Percentiles rank a stretch among this genome's conserved stretches.
These are phyloP conservation scores for Montipora cactus DNA, from an alignment of 64 coral and sea anemone genomes.

Conservation along the genomic window DNA sequence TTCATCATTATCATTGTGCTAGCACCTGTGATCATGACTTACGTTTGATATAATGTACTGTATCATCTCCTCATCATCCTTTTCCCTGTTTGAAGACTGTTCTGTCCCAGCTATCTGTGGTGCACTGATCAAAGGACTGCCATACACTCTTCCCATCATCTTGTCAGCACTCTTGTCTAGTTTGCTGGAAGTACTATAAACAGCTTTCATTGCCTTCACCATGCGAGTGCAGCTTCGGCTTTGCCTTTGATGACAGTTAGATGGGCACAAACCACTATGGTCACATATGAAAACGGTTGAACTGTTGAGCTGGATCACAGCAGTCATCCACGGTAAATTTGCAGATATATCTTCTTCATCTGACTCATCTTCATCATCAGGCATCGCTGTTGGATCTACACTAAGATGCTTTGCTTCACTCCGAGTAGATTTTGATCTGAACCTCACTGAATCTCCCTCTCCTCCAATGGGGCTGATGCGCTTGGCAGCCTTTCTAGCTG, in stretches of 20 bases:
- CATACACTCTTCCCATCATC: not conserved
- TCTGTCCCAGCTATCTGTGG: constrained; percentile 8
- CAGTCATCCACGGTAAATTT: constrained; percentile 89
- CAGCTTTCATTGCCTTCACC: constrained; percentile 70
- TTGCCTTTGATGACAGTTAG: constrained; percentile 89
- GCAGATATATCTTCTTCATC: constrained; percentile 87
- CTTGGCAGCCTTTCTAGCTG: constrained; percentile 12
- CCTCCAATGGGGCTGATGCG: constrained; percentile 7
- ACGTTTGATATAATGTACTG: constrained; percentile 80
- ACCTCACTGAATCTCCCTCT: constrained; percentile 43
- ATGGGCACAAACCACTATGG: constrained; percentile 75
- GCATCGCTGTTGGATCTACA: constrained; percentile 3
- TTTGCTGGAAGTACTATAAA: constrained; percentile 64
- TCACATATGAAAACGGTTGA: constrained; percentile 90
- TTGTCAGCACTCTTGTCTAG: constrained; percentile 34
- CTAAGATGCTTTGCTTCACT: constrained; percentile 56
- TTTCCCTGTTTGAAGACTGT: constrained; percentile 60
- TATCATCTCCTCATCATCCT: constrained; percentile 81
- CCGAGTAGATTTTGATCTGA: constrained; percentile 49
- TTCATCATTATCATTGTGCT: no score
- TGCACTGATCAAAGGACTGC: constrained; percentile 1
- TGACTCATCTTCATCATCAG: constrained; percentile 70
- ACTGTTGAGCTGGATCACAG: constrained; percentile 86
- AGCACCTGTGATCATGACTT: not conserved
- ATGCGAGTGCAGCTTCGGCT: constrained; percentile 86